Evolutionary conservation across 2,797 vertebrate genomes (phyloP).

Genomic region (Neostethus bicornis): DNA sequence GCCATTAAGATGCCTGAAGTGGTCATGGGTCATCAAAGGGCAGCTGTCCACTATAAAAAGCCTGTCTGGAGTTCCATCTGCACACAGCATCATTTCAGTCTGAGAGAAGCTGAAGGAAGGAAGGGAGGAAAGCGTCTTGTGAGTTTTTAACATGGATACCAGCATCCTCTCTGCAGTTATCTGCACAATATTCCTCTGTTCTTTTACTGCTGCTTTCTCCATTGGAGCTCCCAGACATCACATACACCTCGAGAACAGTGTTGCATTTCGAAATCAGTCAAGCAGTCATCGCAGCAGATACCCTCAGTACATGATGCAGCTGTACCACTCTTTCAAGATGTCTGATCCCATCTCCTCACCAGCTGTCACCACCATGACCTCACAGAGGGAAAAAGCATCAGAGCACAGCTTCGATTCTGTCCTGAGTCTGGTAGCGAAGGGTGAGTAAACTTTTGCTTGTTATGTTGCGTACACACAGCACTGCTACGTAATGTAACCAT

Average conservation of each 20-base stretch:
- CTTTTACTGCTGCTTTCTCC: slow-evolving; percentile 18
- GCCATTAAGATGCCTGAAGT: slow-evolving; percentile 72
- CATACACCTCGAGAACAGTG: slow-evolving; percentile 9
- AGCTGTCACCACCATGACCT: slow-evolving; percentile 10
- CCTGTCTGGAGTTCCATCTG: slow-evolving; percentile 57
- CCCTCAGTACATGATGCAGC: slow-evolving; percentile 87
- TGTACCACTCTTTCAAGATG: slow-evolving; percentile 77
- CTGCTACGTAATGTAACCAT: slow-evolving; percentile 16
- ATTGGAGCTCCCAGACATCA: slow-evolving; percentile 7
- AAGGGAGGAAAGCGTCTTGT: slow-evolving; percentile 27
- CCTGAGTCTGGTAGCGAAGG: slow-evolving; percentile 81
- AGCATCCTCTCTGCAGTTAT: slow-evolving; percentile 16
- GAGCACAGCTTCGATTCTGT: slow-evolving; percentile 74
- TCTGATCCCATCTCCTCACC: slow-evolving; percentile 32
- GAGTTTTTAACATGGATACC: slow-evolving; percentile 52
- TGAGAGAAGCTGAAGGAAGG: slow-evolving; percentile 61
- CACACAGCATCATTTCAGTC: slow-evolving; percentile 64
- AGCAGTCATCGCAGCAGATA: slow-evolving; percentile 52
- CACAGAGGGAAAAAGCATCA: slow-evolving; percentile 41
- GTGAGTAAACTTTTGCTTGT: slow-evolving; percentile 65
- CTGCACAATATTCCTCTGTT: slow-evolving; percentile 34
- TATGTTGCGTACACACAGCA: neutral
- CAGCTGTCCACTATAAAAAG: slow-evolving; percentile 79
- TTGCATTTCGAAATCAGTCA: slow-evolving; percentile 46
- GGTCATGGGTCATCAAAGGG: slow-evolving; percentile 81